These are phyloP conservation scores for Phytoseiulus persimilis DNA, from an alignment of 2,888 invertebrate genomes.

Conservation along the genomic window DNA sequence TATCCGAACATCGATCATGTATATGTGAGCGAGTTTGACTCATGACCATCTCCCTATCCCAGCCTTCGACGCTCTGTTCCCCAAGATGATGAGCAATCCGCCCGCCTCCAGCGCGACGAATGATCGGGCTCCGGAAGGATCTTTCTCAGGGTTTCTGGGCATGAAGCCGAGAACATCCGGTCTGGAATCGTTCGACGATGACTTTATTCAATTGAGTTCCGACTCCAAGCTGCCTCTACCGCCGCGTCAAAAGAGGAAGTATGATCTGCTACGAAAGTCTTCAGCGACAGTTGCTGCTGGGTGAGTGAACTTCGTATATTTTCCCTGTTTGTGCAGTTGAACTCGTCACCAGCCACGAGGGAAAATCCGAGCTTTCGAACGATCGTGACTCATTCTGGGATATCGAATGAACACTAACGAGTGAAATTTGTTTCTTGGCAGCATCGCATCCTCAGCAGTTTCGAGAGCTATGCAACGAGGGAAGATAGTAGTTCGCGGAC, in stretches of 20 bases:
- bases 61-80: background rate
- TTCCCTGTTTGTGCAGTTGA: no score
- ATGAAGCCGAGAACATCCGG: background rate
- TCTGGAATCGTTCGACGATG: slow-evolving; percentile 19
- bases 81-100: background rate
- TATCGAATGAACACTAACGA: no score
- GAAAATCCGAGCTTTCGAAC: no score
- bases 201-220: slow-evolving; percentile 11
- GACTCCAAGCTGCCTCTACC: slow-evolving; percentile 7
- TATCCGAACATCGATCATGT: no score
- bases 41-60: background rate
- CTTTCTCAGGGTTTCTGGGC: background rate
- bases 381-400: no score
- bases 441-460: background rate
- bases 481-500: slow-evolving; percentile 30
- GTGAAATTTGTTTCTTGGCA: background rate
- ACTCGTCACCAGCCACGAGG: no score
- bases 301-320: background rate
- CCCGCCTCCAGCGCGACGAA: background rate
- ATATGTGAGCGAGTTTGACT: no score
- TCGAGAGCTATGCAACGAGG: background rate
- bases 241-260: slow-evolving; percentile 29
- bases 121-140: background rate
- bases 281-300: background rate
- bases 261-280: background rate